Base-by-base conservation (phyloP, 2,888 invertebrate species). In the Drosophila sordidula region DNA sequence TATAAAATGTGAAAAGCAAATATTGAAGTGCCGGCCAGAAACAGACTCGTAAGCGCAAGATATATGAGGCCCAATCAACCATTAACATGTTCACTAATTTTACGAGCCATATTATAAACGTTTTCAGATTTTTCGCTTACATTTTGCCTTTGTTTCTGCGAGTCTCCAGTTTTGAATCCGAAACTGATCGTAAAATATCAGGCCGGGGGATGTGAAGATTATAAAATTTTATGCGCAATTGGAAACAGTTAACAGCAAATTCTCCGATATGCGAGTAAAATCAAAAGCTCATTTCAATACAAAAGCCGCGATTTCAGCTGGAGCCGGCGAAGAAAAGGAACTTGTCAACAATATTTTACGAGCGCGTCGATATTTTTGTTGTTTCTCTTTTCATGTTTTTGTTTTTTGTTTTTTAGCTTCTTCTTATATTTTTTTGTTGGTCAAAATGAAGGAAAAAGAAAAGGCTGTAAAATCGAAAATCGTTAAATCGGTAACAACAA, bases 51-150 rank as follows among this genome's bases (percentile, higher is more conserved):
- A 64, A 70, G 51, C 41, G 22, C 1, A 65, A 80, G 78, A 82
- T 88, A 80, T 88, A 80, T 69, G 89, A 36, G 36, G 29, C 46
- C 71, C 89, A 87, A 89, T 89, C 85, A 85, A 81, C 89, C 87
- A 88, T 89, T 89, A 88, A 88, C 89, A 89, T 89, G 87, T 88
- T 87, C 84, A 82, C 87, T 87, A 89, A 89, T 82, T 88, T 88
- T 87, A 88, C 75, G 89, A 84, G 51, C 62, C 58, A 70, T 76
- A 78, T 83, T 80, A 79, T 81, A 87, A 89, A 70, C 70, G 77
- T 64, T 75, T 70, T 66, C 47, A 18, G 46, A 50, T 64, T 71
- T 73, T 70, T 58, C 44, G n/a, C 25, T 52, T 51, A 29, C 41
- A 36, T 44, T 54, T 57, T 65, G 71, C 64, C 58, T 70, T 79